phyloP scores from a whole-genome alignment of 1,140 invertebrate genomes.

The Zaprionus ghesquierei region DNA sequence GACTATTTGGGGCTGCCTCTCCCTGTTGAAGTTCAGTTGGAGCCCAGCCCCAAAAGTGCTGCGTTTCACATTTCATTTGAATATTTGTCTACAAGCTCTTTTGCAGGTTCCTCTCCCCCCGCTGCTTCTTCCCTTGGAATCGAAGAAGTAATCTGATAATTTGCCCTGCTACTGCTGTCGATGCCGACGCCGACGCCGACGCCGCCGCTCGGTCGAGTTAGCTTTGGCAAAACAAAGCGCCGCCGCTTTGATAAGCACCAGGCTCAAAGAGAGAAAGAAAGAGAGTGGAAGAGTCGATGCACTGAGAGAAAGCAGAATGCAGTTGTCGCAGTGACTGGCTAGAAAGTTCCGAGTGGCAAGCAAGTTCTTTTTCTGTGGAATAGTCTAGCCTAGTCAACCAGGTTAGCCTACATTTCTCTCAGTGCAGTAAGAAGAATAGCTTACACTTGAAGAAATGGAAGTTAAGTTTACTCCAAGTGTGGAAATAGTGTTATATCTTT shows the following conservation, averaged over 20 bases:
- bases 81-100: constrained; percentile 63
- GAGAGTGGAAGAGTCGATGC: background rate
- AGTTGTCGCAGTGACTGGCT: background rate
- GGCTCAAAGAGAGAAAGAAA: constrained; percentile 30
- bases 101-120: background rate
- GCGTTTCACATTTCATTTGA: constrained; percentile 78
- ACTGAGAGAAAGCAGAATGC: constrained; percentile 14
- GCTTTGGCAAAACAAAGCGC: constrained; percentile 50
- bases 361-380: no score
- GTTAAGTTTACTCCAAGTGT: no score
- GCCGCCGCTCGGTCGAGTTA: constrained; percentile 19
- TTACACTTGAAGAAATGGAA: no score
- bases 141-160: constrained; percentile 70
- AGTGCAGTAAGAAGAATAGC: no score
- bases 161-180: constrained; percentile 58
- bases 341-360: no score
- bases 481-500: no score
- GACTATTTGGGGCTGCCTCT: constrained; percentile 55
- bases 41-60: constrained; percentile 55
- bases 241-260: constrained; percentile 60
- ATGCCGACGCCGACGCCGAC: no score
- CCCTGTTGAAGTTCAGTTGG: background rate
- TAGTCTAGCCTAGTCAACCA: no score
- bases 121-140: constrained; percentile 6
- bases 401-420: no score